These are phyloP conservation scores for Zaprionus taronus DNA, from an alignment of 1,140 invertebrate genomes.

Conservation along the genomic window DNA sequence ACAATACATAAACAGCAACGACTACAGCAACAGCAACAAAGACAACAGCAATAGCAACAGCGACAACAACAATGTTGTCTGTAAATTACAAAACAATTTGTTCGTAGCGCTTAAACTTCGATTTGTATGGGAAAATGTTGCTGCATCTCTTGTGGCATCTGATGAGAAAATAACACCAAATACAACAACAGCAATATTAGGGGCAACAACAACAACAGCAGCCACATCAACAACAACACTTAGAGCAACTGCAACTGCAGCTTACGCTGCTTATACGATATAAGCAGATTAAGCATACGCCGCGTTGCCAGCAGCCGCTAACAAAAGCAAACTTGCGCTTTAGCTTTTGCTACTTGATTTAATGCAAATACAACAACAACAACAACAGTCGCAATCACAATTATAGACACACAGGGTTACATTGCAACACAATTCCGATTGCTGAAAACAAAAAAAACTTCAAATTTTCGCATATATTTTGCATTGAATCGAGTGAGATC, in stretches of 20 bases:
- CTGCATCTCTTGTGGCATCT: constrained; percentile 51
- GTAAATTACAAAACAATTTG: constrained; percentile 80
- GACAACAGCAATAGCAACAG: constrained; percentile 9
- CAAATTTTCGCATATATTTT: neutral
- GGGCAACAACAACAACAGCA: neutral
- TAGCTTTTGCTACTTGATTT: constrained; percentile 18
- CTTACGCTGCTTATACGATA: constrained; percentile 1
- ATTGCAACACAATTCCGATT: constrained; percentile 8
- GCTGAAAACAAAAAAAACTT: neutral
- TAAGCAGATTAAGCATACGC: constrained; percentile 17
- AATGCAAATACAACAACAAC: constrained; percentile 27
- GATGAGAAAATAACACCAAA: constrained; percentile 52
- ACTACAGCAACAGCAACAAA: constrained; percentile 12
- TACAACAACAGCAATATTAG: constrained; percentile 1
- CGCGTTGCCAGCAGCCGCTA: constrained; percentile 2
- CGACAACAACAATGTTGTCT: constrained; percentile 4
- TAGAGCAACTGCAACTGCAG: neutral
- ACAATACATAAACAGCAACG: constrained; percentile 32
- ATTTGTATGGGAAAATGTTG: constrained; percentile 74
- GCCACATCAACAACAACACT: constrained; percentile 1
- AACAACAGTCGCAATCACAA: neutral
- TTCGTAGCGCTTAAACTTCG: constrained; percentile 51
- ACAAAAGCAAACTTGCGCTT: constrained; percentile 24
- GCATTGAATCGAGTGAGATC: neutral
- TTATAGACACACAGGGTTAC: constrained; percentile 9